A percentile compares a stretch with the other conserved stretches of the same genome.
phyloP scores from a whole-genome alignment of 2,113 vertebrate genomes.

The Osmerus eperlanus region DNA sequence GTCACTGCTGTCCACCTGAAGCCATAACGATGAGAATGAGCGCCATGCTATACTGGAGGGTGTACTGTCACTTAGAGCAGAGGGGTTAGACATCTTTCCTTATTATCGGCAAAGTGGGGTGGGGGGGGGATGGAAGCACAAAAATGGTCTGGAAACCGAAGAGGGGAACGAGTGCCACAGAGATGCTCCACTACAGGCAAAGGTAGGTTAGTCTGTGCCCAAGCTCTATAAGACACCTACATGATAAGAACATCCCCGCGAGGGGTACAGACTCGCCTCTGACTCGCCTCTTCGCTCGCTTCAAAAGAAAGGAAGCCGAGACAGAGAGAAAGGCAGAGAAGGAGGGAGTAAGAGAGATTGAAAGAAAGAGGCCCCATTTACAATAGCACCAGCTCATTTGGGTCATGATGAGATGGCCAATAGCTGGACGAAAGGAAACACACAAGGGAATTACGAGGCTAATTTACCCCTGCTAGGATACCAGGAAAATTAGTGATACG shows the following conservation, averaged over 20 bases:
- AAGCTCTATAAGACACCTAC: too few species aligned
- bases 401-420: constrained; percentile 25
- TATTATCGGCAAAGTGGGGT: constrained; percentile 28
- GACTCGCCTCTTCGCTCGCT: too few species aligned
- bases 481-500: too few species aligned
- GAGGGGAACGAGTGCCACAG: too few species aligned
- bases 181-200: too few species aligned
- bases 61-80: constrained; percentile 35
- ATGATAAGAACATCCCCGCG: too few species aligned
- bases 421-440: constrained; percentile 27
- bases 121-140: background rate
- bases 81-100: constrained; percentile 48
- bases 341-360: background rate
- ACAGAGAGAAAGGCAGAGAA: constrained; percentile 15
- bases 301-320: background rate
- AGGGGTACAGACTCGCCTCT: too few species aligned
- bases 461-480: constrained; percentile 30
- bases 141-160: too few species aligned
- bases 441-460: constrained; percentile 30
- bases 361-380: constrained; percentile 5
- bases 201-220: too few species aligned
- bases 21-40: constrained; percentile 69
- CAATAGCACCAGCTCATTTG: constrained; percentile 27
- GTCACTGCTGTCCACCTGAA: constrained; percentile 64
- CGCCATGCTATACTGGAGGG: constrained; percentile 53